Evolutionary conservation across 2,797 vertebrate genomes (phyloP).

Genomic region (Megalops cyprinoides): DNA sequence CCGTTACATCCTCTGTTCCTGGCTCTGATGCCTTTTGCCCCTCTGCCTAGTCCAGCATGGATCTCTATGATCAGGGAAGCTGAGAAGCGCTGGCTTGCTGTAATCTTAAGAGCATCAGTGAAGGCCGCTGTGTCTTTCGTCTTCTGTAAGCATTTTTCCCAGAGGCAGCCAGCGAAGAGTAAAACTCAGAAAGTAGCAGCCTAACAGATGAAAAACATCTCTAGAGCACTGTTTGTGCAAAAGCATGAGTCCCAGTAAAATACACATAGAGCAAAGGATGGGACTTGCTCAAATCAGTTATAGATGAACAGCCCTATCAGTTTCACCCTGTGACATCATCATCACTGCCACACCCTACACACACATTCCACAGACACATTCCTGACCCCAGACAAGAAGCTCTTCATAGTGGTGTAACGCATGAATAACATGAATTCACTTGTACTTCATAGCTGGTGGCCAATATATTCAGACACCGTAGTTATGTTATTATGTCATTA

Average conservation of each 20-base stretch:
- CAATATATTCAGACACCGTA: neutral
- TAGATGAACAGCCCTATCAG: neutral
- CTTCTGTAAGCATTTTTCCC: neutral
- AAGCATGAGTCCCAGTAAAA: neutral
- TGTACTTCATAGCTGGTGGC: neutral
- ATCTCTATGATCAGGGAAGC: neutral
- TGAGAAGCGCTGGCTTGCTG: neutral
- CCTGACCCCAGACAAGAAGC: neutral
- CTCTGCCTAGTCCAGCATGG: neutral
- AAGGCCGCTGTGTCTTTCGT: neutral
- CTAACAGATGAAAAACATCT: neutral
- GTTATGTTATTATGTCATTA: neutral
- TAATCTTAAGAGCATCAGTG: constrained; percentile 1
- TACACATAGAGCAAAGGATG: neutral
- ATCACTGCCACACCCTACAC: neutral
- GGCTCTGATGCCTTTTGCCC: neutral
- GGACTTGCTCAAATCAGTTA: neutral
- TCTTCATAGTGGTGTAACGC: neutral
- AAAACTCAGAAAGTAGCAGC: neutral
- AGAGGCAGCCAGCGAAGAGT: neutral
- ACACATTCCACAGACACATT: neutral
- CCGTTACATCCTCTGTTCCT: neutral
- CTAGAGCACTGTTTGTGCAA: neutral
- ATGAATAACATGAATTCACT: no score
- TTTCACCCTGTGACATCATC: neutral